These are phyloP conservation scores for Dichetophora obliterata DNA, from an alignment of 2,888 invertebrate species.

Conservation along the genomic window DNA sequence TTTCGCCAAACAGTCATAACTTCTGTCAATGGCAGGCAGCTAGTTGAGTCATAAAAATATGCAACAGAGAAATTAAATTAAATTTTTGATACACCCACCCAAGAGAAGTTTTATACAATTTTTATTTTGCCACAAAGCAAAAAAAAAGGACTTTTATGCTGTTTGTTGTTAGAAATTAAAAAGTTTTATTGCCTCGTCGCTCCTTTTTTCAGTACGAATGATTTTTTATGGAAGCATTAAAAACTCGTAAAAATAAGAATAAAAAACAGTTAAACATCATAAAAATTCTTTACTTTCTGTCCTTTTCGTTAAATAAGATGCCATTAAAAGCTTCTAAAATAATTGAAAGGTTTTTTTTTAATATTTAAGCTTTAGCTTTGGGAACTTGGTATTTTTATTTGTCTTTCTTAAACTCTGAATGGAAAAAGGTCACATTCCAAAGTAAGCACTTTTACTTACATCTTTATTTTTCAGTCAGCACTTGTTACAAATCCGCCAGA, in stretches of 20 bases:
- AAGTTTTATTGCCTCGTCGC: conserved; percentile 31
- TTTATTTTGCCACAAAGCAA: conserved; percentile 2
- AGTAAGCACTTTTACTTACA: neutral
- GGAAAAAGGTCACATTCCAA: no score
- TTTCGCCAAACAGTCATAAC: conserved; percentile 2
- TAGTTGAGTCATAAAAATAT: conserved; percentile 24
- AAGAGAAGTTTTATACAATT: neutral
- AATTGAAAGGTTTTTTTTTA: conserved; percentile 8
- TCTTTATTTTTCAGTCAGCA: neutral
- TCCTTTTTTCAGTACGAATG: no score
- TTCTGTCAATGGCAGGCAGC: neutral
- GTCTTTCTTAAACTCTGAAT: no score
- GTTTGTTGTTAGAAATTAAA: conserved; percentile 29
- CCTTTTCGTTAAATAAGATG: neutral
- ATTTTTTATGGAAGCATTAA: neutral
- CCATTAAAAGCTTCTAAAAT: conserved; percentile 4
- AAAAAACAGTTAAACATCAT: neutral
- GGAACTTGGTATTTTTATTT: neutral
- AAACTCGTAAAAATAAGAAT: neutral
- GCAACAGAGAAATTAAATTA: conserved; percentile 1
- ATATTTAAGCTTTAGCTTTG: no score
- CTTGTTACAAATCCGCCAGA: conserved; percentile 2
- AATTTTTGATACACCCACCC: neutral
- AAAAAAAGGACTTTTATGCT: conserved; percentile 7
- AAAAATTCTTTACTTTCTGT: neutral